Conservation (phyloP, 2,888 invertebrate genomes). For the Cheilosia scutellata region DNA sequence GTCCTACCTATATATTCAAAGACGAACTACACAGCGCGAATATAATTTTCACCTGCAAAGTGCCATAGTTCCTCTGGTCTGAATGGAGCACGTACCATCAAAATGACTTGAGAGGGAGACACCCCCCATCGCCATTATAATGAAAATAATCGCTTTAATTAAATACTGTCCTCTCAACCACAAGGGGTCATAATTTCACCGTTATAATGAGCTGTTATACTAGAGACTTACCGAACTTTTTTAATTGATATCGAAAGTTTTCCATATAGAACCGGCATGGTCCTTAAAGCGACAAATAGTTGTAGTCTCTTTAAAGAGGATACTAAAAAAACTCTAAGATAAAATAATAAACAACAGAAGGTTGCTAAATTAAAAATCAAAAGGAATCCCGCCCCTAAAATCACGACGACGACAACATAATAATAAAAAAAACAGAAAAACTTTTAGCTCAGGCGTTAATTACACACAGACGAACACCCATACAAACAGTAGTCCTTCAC, state of each 20-base stretch:
- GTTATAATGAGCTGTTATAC: slow-evolving; percentile 69
- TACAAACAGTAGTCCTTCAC: slow-evolving; percentile 57
- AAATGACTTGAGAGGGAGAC: background rate
- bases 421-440: slow-evolving; percentile 27
- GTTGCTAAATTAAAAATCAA: slow-evolving; percentile 72
- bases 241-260: slow-evolving; percentile 75
- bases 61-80: slow-evolving; percentile 25
- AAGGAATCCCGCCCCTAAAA: slow-evolving; percentile 72
- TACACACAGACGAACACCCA: slow-evolving; percentile 60
- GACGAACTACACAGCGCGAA: slow-evolving; percentile 25
- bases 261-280: background rate
- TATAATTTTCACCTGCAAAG: slow-evolving; percentile 34
- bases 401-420: slow-evolving; percentile 59
- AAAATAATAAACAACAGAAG: slow-evolving; percentile 60
- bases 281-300: slow-evolving; percentile 37
- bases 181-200: slow-evolving; percentile 58
- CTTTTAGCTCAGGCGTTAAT: slow-evolving; percentile 69
- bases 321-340: background rate
- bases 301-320: background rate
- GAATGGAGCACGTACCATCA: slow-evolving; percentile 7
- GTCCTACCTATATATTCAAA: background rate
- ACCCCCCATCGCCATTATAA: slow-evolving; percentile 40
- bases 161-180: slow-evolving; percentile 51
- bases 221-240: slow-evolving; percentile 56
- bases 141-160: slow-evolving; percentile 70